Conservation (phyloP, 2,888 invertebrate species). For the Branchellion lobata region DNA sequence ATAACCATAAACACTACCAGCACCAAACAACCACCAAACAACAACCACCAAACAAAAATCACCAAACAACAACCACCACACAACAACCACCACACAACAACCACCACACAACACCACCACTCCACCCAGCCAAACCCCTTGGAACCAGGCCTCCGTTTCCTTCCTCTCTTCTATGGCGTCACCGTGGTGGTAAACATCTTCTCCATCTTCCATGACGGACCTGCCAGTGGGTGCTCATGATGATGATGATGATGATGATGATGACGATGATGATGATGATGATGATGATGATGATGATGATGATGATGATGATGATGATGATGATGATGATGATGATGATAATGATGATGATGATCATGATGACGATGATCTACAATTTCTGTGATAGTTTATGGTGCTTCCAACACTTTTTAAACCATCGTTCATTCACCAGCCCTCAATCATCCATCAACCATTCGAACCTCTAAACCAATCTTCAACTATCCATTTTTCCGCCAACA, state of each 20-base stretch:
- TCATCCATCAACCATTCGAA: not conserved
- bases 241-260: no score
- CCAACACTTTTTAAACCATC: not conserved
- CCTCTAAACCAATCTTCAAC: no score
- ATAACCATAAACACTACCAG: no score
- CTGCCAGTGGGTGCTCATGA: slow-evolving; percentile 63
- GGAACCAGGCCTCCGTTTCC: slow-evolving; percentile 76
- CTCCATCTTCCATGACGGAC: slow-evolving; percentile 90
- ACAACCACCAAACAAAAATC: no score
- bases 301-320: slow-evolving; percentile 28
- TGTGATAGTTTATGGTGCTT: not conserved
- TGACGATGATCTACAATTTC: slow-evolving; percentile 36
- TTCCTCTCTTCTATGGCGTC: slow-evolving; percentile 89
- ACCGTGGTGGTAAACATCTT: slow-evolving; percentile 88
- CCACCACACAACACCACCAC: not conserved
- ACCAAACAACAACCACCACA: no score
- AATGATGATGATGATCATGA: slow-evolving; percentile 38
- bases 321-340: slow-evolving; percentile 13
- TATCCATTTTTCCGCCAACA: no score
- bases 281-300: slow-evolving; percentile 44
- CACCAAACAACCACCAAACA: no score
- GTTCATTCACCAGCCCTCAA: not conserved
- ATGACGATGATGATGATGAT: slow-evolving; percentile 41
- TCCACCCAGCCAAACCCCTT: slow-evolving; percentile 70
- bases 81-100: no score